Base-by-base conservation (phyloP, 2,888 invertebrate genomes). In the Phlogophora meticulosa region DNA sequence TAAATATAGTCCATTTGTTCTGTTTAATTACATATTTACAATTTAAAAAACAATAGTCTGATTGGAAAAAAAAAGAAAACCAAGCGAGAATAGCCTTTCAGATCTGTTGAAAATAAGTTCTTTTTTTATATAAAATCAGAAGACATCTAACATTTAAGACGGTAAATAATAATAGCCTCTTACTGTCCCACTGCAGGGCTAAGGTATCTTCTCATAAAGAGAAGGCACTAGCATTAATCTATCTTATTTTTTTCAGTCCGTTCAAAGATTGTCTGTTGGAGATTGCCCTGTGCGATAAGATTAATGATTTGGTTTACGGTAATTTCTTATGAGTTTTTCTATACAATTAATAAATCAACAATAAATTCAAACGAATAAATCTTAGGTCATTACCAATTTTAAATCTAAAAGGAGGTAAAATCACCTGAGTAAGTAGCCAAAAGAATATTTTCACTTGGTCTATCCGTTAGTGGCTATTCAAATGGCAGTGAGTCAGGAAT, bases 401-500 rank as follows among this genome's bases (percentile, higher is more conserved):
- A 28, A 28, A 28, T 28, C 28, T 5, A 28, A 28, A 28, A 28
- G 5, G 28, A 4, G 28, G 2, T n/a, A 17, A 38, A 59, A 15
- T 20, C 20, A 28, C 9, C 22, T 0, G 13, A 32, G 1, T 32
- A 61, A 40, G 13, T 17, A 4, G 17, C 2, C 7, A 9, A 36
- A 49, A 15, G 36, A 17, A 4, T 42, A 46, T 58, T 68, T 68
- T 58, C 42, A 46, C 57, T 68, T 52, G 17, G n/a, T 32, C 10
- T 22, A 36, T 9, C 52, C n/a, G n/a, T n/a, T n/a, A n/a, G n/a
- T 55, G 28, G 34, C 24, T 57, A 34, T 56, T 45, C 68, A 62
- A 65, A 70, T 76, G 81, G 77, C 77, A 80, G 77, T 76, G 62
- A 42, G 38, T 46, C 24, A 7, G 46, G 45, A 49, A 78, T 60